Evolutionary conservation across 2,888 invertebrate genomes (phyloP).

Genomic region (Liposcelis brunnea): DNA sequence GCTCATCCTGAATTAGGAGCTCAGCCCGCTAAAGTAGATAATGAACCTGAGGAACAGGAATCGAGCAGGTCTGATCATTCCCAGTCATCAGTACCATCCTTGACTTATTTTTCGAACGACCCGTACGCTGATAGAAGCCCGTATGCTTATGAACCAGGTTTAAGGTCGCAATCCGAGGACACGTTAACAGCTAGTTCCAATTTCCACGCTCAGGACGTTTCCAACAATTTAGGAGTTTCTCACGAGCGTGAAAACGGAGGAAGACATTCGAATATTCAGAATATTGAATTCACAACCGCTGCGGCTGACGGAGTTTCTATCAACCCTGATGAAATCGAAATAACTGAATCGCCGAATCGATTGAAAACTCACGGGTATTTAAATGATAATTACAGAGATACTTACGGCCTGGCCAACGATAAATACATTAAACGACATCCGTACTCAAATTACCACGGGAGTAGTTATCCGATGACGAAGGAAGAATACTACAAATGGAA

Average conservation of each 20-base stretch:
- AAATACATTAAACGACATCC: slow-evolving; percentile 15
- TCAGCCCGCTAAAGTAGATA: slow-evolving; percentile 44
- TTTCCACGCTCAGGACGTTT: neutral
- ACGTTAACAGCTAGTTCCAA: slow-evolving; percentile 2
- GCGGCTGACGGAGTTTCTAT: slow-evolving; percentile 1
- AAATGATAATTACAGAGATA: slow-evolving; percentile 13
- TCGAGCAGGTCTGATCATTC: no score
- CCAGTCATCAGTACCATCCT: neutral
- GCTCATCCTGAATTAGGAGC: slow-evolving; percentile 65
- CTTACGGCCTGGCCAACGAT: slow-evolving; percentile 15
- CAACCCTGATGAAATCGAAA: slow-evolving; percentile 10
- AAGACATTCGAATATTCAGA: slow-evolving; percentile 8
- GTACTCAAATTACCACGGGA: slow-evolving; percentile 12
- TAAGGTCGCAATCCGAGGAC: slow-evolving; percentile 13
- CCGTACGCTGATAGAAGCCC: slow-evolving; percentile 40
- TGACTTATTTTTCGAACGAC: slow-evolving; percentile 32
- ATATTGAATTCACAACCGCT: slow-evolving; percentile 3
- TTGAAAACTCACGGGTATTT: slow-evolving; percentile 4
- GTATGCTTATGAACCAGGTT: slow-evolving; percentile 29
- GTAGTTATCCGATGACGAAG: slow-evolving; percentile 18
- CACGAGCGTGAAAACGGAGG: slow-evolving; percentile 9
- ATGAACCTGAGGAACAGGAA: slow-evolving; percentile 10
- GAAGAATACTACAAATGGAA: slow-evolving; percentile 19
- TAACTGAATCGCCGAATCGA: slow-evolving; percentile 10
- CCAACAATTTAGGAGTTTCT: neutral